Evolutionary conservation across 2,888 invertebrate species (phyloP).

Genomic region (Eugnorisma glareosa): DNA sequence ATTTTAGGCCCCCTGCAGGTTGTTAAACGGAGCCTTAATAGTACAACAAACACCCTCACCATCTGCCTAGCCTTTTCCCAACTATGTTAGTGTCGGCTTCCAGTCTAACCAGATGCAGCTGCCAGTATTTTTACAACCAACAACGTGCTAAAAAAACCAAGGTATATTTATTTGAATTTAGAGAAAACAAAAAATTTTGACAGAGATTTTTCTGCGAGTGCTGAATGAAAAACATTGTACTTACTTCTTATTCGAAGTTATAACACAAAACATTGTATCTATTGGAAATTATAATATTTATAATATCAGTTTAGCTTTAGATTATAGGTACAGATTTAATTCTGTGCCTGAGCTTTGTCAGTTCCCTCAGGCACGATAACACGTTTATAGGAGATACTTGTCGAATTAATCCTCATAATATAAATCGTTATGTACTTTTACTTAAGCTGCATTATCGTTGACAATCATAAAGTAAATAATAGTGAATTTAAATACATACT

Average conservation of each 20-base stretch:
- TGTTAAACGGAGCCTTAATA: too few species aligned
- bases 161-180: too few species aligned
- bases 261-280: neutral
- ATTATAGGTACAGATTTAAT: conserved; percentile 28
- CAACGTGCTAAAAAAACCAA: neutral
- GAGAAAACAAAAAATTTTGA: neutral
- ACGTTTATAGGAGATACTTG: conserved; percentile 12
- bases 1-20: too few species aligned
- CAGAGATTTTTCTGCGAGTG: neutral
- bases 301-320: conserved; percentile 10
- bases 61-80: too few species aligned
- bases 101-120: too few species aligned
- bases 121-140: too few species aligned
- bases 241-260: neutral
- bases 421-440: conserved; percentile 40
- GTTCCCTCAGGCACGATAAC: conserved; percentile 18
- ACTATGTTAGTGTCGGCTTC: too few species aligned
- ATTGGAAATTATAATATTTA: conserved; percentile 7
- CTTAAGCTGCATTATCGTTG: conserved; percentile 50
- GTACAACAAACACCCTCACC: too few species aligned
- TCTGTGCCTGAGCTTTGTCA: neutral
- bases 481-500: conserved; percentile 55
- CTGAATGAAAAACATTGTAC: neutral
- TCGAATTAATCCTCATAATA: conserved; percentile 39
- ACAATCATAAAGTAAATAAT: conserved; percentile 59